phyloP scores from a whole-genome alignment of 2,113 vertebrate genomes.

The Pampusana beccarii region DNA sequence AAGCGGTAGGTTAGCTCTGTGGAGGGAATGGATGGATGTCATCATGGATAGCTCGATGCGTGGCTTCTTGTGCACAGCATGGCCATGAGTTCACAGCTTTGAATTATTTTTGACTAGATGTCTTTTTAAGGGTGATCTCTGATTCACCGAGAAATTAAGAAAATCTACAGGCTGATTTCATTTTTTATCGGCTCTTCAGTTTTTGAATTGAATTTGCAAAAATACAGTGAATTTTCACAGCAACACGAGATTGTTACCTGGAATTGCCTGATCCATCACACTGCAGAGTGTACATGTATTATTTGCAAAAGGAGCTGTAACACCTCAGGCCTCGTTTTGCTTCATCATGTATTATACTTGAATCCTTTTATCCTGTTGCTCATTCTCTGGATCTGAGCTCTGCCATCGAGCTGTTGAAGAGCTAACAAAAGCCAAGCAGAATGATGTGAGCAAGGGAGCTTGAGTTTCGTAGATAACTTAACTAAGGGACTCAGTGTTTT shows the following conservation, averaged over 20 bases:
- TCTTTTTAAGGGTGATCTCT: not conserved
- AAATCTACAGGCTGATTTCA: not conserved
- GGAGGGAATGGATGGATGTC: not conserved
- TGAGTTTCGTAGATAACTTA: not conserved
- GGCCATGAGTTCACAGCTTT: not conserved
- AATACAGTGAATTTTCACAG: not conserved
- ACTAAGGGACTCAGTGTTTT: not conserved
- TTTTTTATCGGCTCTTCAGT: not conserved
- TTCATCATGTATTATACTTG: fast-evolving
- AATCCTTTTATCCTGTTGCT: not conserved
- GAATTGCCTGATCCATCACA: not conserved
- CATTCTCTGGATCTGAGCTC: not conserved
- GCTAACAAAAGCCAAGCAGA: not conserved
- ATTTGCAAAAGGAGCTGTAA: not conserved
- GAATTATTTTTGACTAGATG: not conserved
- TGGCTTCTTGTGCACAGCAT: not conserved
- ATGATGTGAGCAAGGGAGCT: not conserved
- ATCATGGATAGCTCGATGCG: not conserved
- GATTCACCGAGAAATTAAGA: not conserved
- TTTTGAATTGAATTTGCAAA: not conserved
- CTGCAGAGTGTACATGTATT: not conserved
- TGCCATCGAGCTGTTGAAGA: not conserved
- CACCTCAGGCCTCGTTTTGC: not conserved
- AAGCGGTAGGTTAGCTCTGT: not conserved
- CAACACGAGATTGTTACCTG: not conserved